These are phyloP conservation scores for Allacma fusca DNA, from an alignment of 2,888 invertebrate species.

Conservation along the genomic window DNA sequence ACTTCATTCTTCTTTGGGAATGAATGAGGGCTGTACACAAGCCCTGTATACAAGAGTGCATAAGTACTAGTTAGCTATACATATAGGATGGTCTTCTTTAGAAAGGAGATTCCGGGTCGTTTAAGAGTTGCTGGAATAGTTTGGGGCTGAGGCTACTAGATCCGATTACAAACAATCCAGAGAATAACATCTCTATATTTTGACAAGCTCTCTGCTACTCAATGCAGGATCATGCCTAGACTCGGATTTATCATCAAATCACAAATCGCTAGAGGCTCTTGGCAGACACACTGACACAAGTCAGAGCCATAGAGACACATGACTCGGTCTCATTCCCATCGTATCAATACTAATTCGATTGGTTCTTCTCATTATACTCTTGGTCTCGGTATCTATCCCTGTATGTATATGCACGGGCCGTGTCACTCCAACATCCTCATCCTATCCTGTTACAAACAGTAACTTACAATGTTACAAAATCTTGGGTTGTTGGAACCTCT, in stretches of 20 bases:
- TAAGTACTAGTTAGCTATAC: not conserved
- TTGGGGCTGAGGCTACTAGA: constrained; percentile 28
- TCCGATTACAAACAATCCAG: constrained; percentile 47
- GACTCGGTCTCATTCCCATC: constrained; percentile 16
- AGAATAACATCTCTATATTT: constrained; percentile 46
- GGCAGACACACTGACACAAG: constrained; percentile 32
- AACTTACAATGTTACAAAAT: too few species aligned
- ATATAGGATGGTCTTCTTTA: not conserved
- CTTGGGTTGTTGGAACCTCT: too few species aligned
- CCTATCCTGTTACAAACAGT: too few species aligned
- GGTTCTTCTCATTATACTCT: constrained; percentile 2
- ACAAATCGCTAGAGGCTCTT: constrained; percentile 34
- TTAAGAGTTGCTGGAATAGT: constrained; percentile 2
- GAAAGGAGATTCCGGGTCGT: not conserved
- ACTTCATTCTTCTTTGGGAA: too few species aligned
- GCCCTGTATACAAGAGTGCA: too few species aligned
- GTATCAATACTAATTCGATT: constrained; percentile 13
- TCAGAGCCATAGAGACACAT: constrained; percentile 30
- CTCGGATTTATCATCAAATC: constrained; percentile 42
- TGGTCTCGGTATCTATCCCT: too few species aligned
- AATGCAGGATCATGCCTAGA: constrained; percentile 21
- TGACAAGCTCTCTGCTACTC: constrained; percentile 39
- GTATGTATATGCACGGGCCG: too few species aligned
- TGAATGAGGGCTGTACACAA: too few species aligned
- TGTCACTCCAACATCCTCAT: too few species aligned